Conservation (phyloP, 2,888 invertebrate species). For the Lissonota sp. region DNA sequence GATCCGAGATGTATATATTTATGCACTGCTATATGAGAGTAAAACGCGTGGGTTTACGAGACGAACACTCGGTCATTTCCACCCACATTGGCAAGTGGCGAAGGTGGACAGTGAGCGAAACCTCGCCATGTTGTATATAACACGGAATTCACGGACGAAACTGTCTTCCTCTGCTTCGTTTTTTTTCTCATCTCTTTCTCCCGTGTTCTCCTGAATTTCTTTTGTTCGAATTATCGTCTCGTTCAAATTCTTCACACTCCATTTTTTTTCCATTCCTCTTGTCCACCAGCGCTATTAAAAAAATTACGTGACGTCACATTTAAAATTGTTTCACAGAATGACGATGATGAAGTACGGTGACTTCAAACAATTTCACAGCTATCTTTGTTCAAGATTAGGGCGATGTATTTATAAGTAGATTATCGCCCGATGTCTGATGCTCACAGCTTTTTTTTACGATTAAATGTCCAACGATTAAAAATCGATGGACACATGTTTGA, state of each 20-base stretch:
- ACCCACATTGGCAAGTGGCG: conserved; percentile 59
- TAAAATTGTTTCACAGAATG: not conserved
- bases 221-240: conserved; percentile 29
- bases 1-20: conserved; percentile 52
- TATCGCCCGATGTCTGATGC: no score
- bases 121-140: conserved; percentile 18
- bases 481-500: no score
- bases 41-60: conserved; percentile 55
- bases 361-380: no score
- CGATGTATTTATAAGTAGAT: no score
- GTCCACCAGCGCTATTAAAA: not conserved
- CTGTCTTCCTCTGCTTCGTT: conserved; percentile 27
- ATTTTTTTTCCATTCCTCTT: conserved; percentile 4
- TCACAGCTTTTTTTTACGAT: no score
- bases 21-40: conserved; percentile 46
- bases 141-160: conserved; percentile 26
- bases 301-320: not conserved
- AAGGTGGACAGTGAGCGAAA: conserved; percentile 63
- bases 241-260: not conserved
- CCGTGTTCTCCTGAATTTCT: conserved; percentile 1
- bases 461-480: no score
- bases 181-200: conserved; percentile 9
- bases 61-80: conserved; percentile 62
- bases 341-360: not conserved
- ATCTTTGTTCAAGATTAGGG: no score